phyloP scores from a whole-genome alignment of 2,113 vertebrate species.

The Anhinga rufa region DNA sequence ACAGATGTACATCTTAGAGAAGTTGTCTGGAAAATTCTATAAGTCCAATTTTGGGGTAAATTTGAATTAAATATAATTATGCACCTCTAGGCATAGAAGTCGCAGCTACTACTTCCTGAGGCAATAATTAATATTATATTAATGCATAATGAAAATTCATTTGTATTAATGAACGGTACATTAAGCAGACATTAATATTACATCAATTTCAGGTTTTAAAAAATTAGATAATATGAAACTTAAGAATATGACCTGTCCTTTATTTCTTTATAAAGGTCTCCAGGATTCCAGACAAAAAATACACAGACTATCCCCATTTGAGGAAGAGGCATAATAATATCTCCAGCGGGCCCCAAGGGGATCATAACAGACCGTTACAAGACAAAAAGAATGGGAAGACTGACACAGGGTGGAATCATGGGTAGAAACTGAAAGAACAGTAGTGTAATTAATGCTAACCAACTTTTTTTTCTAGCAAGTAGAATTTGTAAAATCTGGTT shows the following conservation, averaged over 20 bases:
- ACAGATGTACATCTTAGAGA: neutral
- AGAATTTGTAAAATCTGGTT: neutral
- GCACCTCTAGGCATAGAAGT: neutral
- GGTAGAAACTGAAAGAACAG: neutral
- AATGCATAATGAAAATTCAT: slow-evolving; percentile 31
- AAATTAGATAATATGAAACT: neutral
- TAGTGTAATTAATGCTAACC: neutral
- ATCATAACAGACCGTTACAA: neutral
- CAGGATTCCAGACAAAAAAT: neutral
- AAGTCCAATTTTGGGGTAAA: neutral
- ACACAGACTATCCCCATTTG: neutral
- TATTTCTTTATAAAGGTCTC: neutral
- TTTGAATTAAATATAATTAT: neutral
- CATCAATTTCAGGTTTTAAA: slow-evolving; percentile 3
- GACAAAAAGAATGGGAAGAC: neutral
- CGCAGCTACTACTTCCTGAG: neutral
- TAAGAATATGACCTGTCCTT: neutral
- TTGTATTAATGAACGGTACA: slow-evolving; percentile 40
- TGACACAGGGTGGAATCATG: neutral
- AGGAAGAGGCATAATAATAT: neutral
- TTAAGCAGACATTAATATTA: neutral
- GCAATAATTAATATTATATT: slow-evolving; percentile 36
- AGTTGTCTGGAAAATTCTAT: neutral
- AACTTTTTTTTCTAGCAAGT: neutral
- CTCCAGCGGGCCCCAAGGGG: neutral